Evolutionary conservation across 2,113 vertebrate genomes (phyloP).

Genomic region (Campylorhamphus procurvoides): DNA sequence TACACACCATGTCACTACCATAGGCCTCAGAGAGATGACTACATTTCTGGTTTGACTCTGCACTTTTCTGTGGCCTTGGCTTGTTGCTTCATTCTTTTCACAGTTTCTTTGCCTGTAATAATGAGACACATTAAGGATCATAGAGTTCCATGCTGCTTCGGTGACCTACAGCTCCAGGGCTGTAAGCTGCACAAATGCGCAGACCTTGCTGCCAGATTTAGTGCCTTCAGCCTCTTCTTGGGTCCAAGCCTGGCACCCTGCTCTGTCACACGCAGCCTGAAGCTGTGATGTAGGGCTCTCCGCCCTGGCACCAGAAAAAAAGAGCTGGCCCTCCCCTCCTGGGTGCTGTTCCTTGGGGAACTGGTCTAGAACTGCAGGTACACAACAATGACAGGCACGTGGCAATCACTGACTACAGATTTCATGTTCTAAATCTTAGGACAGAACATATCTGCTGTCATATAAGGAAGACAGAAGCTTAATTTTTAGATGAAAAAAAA

Average conservation of each 20-base stretch:
- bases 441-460: not conserved
- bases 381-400: not conserved
- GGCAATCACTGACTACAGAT: not conserved
- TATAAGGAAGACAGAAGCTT: not conserved
- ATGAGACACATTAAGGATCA: accelerated
- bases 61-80: not conserved
- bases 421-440: not conserved
- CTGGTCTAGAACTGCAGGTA: not conserved
- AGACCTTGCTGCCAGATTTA: not conserved
- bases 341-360: accelerated
- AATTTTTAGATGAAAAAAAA: not conserved
- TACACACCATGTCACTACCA: not conserved
- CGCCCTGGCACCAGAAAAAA: not conserved
- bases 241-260: not conserved
- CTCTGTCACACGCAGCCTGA: not conserved
- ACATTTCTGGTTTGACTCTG: not conserved
- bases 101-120: not conserved
- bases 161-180: not conserved
- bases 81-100: not conserved
- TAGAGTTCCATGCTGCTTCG: not conserved
- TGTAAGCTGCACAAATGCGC: not conserved
- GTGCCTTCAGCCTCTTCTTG: not conserved
- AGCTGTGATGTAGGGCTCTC: not conserved
- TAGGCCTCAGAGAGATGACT: not conserved
- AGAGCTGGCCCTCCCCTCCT: not conserved